A percentile compares a stretch with the other conserved stretches of the same genome.
phyloP scores from a whole-genome alignment of 2,888 invertebrate genomes.

The Heteromurus nitidus region DNA sequence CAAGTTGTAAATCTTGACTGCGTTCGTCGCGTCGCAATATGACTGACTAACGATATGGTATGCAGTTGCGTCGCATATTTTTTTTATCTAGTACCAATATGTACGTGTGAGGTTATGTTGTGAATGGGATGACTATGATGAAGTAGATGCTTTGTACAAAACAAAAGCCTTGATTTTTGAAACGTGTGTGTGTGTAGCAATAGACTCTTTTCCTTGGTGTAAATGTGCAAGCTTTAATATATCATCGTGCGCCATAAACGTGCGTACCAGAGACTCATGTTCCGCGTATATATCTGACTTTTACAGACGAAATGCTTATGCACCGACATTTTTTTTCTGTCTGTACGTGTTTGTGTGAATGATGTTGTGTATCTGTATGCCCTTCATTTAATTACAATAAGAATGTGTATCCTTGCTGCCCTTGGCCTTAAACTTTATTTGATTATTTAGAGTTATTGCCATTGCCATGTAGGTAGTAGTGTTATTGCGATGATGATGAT shows the following conservation, averaged over 20 bases:
- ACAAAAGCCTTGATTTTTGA: too few relatives aligned
- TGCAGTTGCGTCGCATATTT: too few relatives aligned
- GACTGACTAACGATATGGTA: not conserved
- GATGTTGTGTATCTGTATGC: not conserved
- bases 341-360: not conserved
- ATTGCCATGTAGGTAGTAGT: not conserved
- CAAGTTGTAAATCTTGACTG: not conserved
- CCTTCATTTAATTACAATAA: slow-evolving; percentile 42
- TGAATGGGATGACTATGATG: too few relatives aligned
- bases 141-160: not conserved
- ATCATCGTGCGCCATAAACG: not conserved
- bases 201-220: not conserved
- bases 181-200: too few relatives aligned
- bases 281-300: too few relatives aligned
- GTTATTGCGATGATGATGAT: not conserved
- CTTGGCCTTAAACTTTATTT: slow-evolving; percentile 17
- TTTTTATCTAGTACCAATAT: too few relatives aligned
- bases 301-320: too few relatives aligned
- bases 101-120: too few relatives aligned
- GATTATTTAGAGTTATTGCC: slow-evolving; percentile 12
- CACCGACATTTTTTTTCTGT: too few relatives aligned
- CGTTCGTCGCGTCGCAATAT: not conserved
- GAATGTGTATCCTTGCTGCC: not conserved
- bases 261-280: too few relatives aligned
- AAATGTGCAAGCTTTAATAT: not conserved